Percentiles rank a stretch among this genome's conserved stretches.
Conservation (phyloP, 1,140 invertebrate genomes). For the Pissodes strobi region DNA sequence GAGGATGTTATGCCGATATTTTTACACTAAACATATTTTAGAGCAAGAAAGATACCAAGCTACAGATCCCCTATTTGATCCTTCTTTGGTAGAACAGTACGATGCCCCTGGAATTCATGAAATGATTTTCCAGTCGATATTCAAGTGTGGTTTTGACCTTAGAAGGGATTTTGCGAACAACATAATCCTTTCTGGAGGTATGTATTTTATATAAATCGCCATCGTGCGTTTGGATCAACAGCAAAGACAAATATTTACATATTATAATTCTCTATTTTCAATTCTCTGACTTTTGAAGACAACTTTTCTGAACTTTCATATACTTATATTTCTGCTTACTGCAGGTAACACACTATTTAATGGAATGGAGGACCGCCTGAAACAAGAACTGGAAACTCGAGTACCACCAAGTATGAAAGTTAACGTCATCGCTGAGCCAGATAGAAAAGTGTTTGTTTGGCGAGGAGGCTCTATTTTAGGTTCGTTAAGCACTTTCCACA, state of each 20-base stretch:
- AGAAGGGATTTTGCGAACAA: slow-evolving; percentile 28
- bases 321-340: background rate
- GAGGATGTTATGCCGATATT: too few species aligned
- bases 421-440: slow-evolving; percentile 18
- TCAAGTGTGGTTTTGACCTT: slow-evolving; percentile 29
- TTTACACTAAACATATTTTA: slow-evolving; percentile 6
- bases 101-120: slow-evolving; percentile 31
- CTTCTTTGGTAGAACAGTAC: slow-evolving; percentile 28
- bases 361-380: slow-evolving; percentile 19
- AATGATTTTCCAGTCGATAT: slow-evolving; percentile 30
- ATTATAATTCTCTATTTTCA: background rate
- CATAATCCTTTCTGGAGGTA: slow-evolving; percentile 35
- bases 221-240: background rate
- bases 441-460: slow-evolving; percentile 25
- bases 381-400: slow-evolving; percentile 14
- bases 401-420: slow-evolving; percentile 28
- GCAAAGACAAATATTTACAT: background rate
- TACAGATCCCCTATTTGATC: slow-evolving; percentile 20
- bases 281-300: too few species aligned
- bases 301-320: background rate
- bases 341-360: slow-evolving; percentile 20
- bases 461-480: slow-evolving; percentile 29
- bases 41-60: slow-evolving; percentile 13
- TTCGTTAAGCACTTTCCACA: slow-evolving; percentile 23
- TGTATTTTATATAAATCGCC: background rate